These are phyloP conservation scores for Leptinotarsa tumamoca DNA, from an alignment of 2,888 invertebrate genomes.

Conservation along the genomic window DNA sequence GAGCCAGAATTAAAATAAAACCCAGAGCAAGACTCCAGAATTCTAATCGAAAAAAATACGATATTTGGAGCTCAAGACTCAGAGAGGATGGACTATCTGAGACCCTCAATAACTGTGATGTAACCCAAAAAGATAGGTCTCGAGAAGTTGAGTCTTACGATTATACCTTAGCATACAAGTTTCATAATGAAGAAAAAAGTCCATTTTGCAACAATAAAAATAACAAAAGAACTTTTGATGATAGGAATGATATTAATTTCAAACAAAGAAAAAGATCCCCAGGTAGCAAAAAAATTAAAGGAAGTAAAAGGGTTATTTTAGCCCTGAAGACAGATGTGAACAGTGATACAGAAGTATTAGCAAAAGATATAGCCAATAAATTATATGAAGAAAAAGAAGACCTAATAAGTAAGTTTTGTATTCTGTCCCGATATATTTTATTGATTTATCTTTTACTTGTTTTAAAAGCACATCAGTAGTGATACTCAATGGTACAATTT, in stretches of 20 bases:
- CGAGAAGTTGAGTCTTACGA: constrained; percentile 83
- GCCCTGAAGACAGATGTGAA: constrained; percentile 70
- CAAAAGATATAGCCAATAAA: constrained; percentile 79
- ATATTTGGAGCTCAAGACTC: constrained; percentile 79
- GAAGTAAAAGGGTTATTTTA: constrained; percentile 70
- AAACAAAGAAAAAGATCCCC: constrained; percentile 68
- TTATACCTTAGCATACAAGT: constrained; percentile 67
- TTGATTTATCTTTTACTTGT: not conserved
- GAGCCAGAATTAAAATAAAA: constrained; percentile 69
- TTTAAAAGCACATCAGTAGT: no score
- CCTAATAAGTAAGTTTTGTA: constrained; percentile 73
- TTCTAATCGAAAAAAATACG: constrained; percentile 77
- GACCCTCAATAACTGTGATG: constrained; percentile 82
- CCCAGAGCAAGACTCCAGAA: constrained; percentile 60
- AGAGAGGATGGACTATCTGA: constrained; percentile 85
- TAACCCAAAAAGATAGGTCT: constrained; percentile 76
- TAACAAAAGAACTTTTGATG: constrained; percentile 72
- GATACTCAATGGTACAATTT: no score
- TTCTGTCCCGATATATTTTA: not conserved
- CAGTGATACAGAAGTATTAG: constrained; percentile 72
- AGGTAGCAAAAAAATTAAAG: constrained; percentile 65
- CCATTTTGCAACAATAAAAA: constrained; percentile 49
- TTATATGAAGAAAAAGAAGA: constrained; percentile 80
- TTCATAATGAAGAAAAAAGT: constrained; percentile 66
- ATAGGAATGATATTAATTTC: constrained; percentile 71